These are phyloP conservation scores for Pedionomus torquatus DNA, from an alignment of 2,113 vertebrate genomes.

Conservation along the genomic window DNA sequence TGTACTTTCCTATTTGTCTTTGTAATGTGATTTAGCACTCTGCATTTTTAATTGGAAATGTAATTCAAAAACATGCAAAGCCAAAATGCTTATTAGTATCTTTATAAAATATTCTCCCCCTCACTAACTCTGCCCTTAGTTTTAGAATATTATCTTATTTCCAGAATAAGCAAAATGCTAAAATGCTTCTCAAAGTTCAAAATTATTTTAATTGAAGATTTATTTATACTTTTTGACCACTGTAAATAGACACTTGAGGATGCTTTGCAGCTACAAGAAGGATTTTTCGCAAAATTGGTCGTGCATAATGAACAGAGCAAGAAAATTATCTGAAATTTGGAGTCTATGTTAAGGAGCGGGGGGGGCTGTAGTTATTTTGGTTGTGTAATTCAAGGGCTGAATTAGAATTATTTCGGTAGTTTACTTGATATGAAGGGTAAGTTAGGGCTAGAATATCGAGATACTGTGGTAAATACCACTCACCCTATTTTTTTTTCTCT, in stretches of 20 bases:
- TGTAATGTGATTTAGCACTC: slow-evolving; percentile 73
- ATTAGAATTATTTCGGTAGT: slow-evolving; percentile 2
- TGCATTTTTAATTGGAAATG: slow-evolving; percentile 69
- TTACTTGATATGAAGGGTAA: background rate
- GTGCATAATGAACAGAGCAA: background rate
- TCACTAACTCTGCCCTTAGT: slow-evolving; percentile 29
- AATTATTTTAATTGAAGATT: background rate
- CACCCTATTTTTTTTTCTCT: too few relatives aligned
- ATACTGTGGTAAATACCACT: background rate
- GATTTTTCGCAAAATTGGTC: slow-evolving; percentile 15
- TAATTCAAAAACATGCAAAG: slow-evolving; percentile 58
- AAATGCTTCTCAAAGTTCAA: background rate
- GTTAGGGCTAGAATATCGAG: background rate
- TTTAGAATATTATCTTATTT: slow-evolving; percentile 20
- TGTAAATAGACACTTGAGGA: background rate
- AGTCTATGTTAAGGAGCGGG: background rate
- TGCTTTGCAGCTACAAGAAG: background rate
- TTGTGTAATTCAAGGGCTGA: background rate
- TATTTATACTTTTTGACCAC: background rate
- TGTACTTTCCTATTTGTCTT: slow-evolving; percentile 79
- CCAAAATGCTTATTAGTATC: slow-evolving; percentile 50
- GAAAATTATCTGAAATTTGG: slow-evolving; percentile 3
- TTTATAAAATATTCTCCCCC: slow-evolving; percentile 39
- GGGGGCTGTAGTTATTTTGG: slow-evolving; percentile 11
- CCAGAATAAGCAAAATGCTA: background rate